A percentile compares a stretch with the other conserved stretches of the same genome.
phyloP scores from a whole-genome alignment of 2,888 invertebrate species.

The Epirrhoe tristata region DNA sequence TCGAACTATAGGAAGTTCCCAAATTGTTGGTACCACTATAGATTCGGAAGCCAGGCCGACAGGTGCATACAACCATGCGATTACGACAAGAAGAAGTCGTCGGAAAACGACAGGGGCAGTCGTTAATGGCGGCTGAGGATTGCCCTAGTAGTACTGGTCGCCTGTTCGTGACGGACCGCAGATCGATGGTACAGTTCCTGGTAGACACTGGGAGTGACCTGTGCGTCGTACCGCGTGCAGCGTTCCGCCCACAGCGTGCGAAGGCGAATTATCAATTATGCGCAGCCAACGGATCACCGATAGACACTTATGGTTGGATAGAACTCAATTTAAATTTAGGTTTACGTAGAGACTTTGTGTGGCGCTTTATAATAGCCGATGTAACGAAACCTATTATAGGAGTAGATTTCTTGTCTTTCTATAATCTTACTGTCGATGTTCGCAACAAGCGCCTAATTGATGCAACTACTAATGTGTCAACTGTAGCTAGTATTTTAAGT shows the following conservation, averaged over 20 bases:
- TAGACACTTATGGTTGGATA: slow-evolving; percentile 42
- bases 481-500: slow-evolving; percentile 2
- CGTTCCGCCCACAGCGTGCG: slow-evolving; percentile 19
- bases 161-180: slow-evolving; percentile 42
- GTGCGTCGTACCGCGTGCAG: slow-evolving; percentile 32
- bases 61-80: slow-evolving; percentile 39
- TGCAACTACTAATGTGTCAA: slow-evolving; percentile 10
- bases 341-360: slow-evolving; percentile 40
- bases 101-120: slow-evolving; percentile 35
- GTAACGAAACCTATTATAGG: slow-evolving; percentile 48
- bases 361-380: slow-evolving; percentile 47
- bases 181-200: slow-evolving; percentile 32
- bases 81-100: slow-evolving; percentile 10
- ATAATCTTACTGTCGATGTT: slow-evolving; percentile 12
- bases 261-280: slow-evolving; percentile 19
- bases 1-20: slow-evolving; percentile 38
- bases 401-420: slow-evolving; percentile 39
- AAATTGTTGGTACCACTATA: slow-evolving; percentile 44
- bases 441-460: slow-evolving; percentile 16
- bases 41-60: slow-evolving; percentile 21
- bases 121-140: slow-evolving; percentile 40
- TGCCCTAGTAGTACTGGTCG: slow-evolving; percentile 37
- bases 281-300: slow-evolving; percentile 46
- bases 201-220: slow-evolving; percentile 44
- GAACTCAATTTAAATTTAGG: slow-evolving; percentile 42